A percentile compares a stretch with the other conserved stretches of the same genome.
Evolutionary conservation across 2,888 invertebrate species (phyloP).

Genomic region (Andrena dorsata): DNA sequence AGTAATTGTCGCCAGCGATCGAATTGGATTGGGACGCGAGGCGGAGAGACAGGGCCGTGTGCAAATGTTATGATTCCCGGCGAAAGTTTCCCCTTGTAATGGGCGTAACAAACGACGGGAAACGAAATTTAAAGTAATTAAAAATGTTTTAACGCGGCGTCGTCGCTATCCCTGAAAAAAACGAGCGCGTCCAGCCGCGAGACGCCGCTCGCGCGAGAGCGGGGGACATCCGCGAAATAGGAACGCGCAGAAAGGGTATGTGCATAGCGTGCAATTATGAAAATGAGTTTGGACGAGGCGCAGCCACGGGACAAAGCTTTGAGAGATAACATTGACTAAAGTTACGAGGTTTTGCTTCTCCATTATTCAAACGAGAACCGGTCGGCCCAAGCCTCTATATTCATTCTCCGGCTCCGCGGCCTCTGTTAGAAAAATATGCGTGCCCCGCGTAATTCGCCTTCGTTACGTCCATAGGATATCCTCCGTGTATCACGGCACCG

Average conservation of each 20-base stretch:
- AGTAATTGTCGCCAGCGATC: not conserved
- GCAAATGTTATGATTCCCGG: slow-evolving; percentile 43
- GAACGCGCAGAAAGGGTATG: slow-evolving; percentile 58
- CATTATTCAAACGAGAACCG: slow-evolving; percentile 73
- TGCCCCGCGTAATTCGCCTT: slow-evolving; percentile 64
- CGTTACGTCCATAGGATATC: slow-evolving; percentile 49
- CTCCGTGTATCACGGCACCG: not conserved
- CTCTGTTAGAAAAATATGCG: slow-evolving; percentile 63
- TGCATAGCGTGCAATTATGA: slow-evolving; percentile 72
- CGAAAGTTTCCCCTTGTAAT: slow-evolving; percentile 23
- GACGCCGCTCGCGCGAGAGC: slow-evolving; percentile 51
- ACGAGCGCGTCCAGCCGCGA: slow-evolving; percentile 31
- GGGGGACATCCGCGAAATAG: slow-evolving; percentile 60
- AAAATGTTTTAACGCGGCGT: slow-evolving; percentile 66
- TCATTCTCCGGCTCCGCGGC: slow-evolving; percentile 43
- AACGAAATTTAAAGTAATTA: slow-evolving; percentile 70
- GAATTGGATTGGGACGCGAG: not conserved
- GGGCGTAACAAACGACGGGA: slow-evolving; percentile 34
- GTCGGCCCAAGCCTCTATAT: slow-evolving; percentile 44
- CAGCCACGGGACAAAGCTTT: slow-evolving; percentile 71
- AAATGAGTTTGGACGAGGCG: slow-evolving; percentile 73
- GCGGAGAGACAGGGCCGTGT: not conserved
- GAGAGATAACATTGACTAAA: slow-evolving; percentile 75
- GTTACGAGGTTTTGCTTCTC: slow-evolving; percentile 75
- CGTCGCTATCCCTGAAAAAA: slow-evolving; percentile 23